Evolutionary conservation across 2,797 vertebrate genomes (phyloP).

Genomic region (Eupleurogrammus muticus): DNA sequence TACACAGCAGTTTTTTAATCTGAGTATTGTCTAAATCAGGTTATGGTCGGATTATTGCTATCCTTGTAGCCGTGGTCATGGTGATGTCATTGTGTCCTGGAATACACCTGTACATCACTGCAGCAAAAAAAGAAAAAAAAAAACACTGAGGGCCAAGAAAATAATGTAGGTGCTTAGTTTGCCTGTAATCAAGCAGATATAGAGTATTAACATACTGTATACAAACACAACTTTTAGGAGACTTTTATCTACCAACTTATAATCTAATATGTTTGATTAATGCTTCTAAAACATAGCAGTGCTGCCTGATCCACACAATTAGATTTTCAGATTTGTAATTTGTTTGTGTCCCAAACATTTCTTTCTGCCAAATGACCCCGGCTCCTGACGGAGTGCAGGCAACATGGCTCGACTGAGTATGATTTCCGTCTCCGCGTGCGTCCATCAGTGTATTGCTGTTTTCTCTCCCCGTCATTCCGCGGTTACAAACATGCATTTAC

Average conservation of each 20-base stretch:
- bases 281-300: slow-evolving; percentile 13
- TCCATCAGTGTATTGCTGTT: slow-evolving; percentile 58
- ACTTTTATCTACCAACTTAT: background rate
- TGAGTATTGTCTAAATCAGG: too few relatives aligned
- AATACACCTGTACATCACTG: background rate
- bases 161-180: background rate
- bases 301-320: slow-evolving; percentile 14
- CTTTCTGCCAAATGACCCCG: slow-evolving; percentile 29
- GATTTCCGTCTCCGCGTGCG: slow-evolving; percentile 47
- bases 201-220: too few relatives aligned
- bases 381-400: slow-evolving; percentile 39
- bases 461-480: slow-evolving; percentile 19
- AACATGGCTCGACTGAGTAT: slow-evolving; percentile 37
- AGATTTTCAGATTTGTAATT: slow-evolving; percentile 31
- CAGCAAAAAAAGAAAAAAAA: background rate
- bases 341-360: slow-evolving; percentile 31
- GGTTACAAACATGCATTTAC: slow-evolving; percentile 69
- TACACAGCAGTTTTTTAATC: too few relatives aligned
- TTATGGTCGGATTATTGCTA: too few relatives aligned
- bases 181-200: too few relatives aligned
- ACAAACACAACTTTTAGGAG: background rate
- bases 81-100: background rate
- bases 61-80: too few relatives aligned
- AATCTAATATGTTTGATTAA: background rate
- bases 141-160: background rate